Conservation (phyloP, 2,797 vertebrate species). For the Pempheris klunzingeri region DNA sequence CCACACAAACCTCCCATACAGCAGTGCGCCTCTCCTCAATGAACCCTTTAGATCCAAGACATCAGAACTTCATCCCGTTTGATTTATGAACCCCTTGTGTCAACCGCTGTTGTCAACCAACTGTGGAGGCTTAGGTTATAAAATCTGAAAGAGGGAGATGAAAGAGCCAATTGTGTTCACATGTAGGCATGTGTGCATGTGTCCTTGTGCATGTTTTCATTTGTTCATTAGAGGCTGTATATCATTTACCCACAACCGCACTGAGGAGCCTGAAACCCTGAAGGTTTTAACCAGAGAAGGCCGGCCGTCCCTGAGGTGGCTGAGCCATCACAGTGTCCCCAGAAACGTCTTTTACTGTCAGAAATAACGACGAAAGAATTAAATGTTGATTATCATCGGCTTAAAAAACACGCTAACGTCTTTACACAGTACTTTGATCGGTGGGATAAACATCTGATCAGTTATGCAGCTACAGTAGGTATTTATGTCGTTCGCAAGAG, state of each 20-base stretch:
- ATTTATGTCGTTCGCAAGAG: conserved; percentile 33
- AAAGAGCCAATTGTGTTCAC: conserved; percentile 54
- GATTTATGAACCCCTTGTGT: conserved; percentile 58
- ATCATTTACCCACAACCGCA: conserved; percentile 10
- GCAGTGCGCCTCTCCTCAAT: conserved; percentile 19
- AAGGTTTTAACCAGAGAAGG: conserved; percentile 26
- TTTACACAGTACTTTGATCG: conserved; percentile 22
- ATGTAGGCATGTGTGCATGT: conserved; percentile 36
- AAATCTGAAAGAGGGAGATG: conserved; percentile 58
- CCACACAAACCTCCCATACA: conserved; percentile 35
- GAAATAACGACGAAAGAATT: conserved; percentile 28
- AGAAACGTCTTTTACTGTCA: conserved; percentile 28
- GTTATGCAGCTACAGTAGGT: conserved; percentile 35
- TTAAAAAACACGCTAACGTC: conserved; percentile 33
- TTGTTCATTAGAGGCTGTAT: conserved; percentile 28
- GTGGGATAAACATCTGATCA: conserved; percentile 37
- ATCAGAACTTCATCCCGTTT: conserved; percentile 36
- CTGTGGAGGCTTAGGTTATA: conserved; percentile 43
- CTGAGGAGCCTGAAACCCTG: conserved; percentile 19
- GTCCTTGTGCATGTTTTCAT: conserved; percentile 38
- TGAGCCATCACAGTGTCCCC: conserved; percentile 25
- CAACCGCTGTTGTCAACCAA: conserved; percentile 35
- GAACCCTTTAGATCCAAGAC: conserved; percentile 40
- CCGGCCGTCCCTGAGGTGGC: conserved; percentile 14
- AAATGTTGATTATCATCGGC: conserved; percentile 16